Base-by-base conservation (phyloP, 2,888 invertebrate species). In the Parnassius orleans region DNA sequence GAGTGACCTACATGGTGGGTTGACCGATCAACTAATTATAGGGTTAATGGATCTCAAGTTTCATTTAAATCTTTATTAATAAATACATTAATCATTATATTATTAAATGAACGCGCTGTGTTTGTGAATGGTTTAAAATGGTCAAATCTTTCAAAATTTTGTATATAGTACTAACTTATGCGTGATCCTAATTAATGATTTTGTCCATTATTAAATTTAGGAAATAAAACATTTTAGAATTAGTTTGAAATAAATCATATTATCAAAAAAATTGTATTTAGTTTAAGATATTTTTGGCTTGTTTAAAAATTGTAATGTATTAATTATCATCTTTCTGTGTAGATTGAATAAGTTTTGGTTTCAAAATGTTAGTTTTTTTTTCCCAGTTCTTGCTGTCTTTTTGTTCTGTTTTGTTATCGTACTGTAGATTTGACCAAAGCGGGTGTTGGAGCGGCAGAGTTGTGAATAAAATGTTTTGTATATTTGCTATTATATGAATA, bases 401-500 rank as follows among this genome's bases (percentile, higher is more conserved):
- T 19, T 19, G 60, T 51, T 48, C 57, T 60, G 62, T 65, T 63
- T 66, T 62, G 64, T 64, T 67, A 57, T 48, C n/a, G 67, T 48
- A 14, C 14, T 14, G 14, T 63, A 66, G 71, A 69, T 72, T 71
- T 75, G 77, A 80, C 79, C 81, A 79, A 79, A 80, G 78, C 68
- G 65, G 72, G 72, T 66, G 69, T 64, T 57, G 69, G 64, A 65
- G 64, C 44, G 60, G 65, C 55, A 68, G 72, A 70, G 68, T 68
- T 80, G 78, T 78, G 74, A 72, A 79, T 76, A 73, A 66, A 69
- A 69, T 74, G 72, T 79, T 68, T 76, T 79, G 81, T 83, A 83
- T 81, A 82, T 83, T 81, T 76, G 80, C 80, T 81, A 78, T 77
- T 75, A 76, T 69, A 76, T 77, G 66, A 71, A 77, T 78, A 75